Conservation (phyloP, 2,113 vertebrate species). For the Myrmecobius fasciatus region DNA sequence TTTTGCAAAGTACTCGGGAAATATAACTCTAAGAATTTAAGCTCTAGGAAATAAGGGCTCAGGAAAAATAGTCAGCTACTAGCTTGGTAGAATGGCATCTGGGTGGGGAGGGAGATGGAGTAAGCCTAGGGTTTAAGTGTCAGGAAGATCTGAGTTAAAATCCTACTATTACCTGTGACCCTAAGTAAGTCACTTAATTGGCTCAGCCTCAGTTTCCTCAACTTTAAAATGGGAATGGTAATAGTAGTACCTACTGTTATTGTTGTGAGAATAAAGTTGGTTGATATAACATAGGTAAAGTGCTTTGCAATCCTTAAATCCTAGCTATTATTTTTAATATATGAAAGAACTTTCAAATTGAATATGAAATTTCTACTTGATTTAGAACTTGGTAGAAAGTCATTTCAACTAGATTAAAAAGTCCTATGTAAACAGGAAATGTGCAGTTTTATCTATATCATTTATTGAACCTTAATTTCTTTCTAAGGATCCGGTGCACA, state of each 20-base stretch:
- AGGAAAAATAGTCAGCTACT: background rate
- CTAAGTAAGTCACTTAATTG: background rate
- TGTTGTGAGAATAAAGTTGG: background rate
- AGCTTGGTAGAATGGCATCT: background rate
- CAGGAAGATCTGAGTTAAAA: background rate
- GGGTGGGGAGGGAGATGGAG: background rate
- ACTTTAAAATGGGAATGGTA: background rate
- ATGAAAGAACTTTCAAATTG: background rate
- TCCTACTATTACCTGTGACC: background rate
- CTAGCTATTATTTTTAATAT: background rate
- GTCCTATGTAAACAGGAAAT: background rate
- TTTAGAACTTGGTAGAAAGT: background rate
- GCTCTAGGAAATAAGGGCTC: background rate
- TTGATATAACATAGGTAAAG: background rate
- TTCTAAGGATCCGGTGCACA: slow-evolving; percentile 20
- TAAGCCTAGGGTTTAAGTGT: background rate
- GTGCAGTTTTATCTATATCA: slow-evolving; percentile 25
- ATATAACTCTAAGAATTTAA: background rate
- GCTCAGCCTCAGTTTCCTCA: background rate
- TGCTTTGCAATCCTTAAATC: background rate
- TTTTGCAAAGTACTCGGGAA: background rate
- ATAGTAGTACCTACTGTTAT: background rate
- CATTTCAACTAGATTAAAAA: background rate
- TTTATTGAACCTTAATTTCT: slow-evolving; percentile 33
- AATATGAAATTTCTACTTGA: slow-evolving; percentile 10